These are phyloP conservation scores for Oenanthe melanoleuca DNA, from an alignment of 2,113 vertebrate species.

Conservation along the genomic window DNA sequence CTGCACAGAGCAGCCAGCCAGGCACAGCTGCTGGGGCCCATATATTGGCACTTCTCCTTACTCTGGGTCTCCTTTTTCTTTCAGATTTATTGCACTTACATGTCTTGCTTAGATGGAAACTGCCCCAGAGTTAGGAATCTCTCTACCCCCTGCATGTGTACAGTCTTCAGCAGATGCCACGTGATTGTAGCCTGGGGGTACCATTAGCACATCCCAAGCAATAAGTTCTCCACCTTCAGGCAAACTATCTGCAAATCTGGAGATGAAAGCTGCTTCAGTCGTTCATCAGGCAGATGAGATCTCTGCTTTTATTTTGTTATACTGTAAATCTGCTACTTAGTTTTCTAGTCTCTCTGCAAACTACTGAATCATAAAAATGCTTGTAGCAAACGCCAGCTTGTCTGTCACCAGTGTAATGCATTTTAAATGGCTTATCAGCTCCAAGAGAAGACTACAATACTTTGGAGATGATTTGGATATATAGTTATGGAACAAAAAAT, in stretches of 20 bases:
- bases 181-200: neutral
- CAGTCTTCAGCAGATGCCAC: neutral
- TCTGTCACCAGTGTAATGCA: slow-evolving; percentile 54
- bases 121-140: neutral
- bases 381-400: slow-evolving; percentile 47
- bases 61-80: neutral
- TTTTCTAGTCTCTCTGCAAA: slow-evolving; percentile 40
- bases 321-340: slow-evolving; percentile 56
- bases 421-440: slow-evolving; percentile 60
- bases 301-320: slow-evolving; percentile 61
- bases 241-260: slow-evolving; percentile 34
- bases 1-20: neutral
- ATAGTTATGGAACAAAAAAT: slow-evolving; percentile 39
- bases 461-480: slow-evolving; percentile 18
- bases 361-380: slow-evolving; percentile 57
- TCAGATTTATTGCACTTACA: neutral
- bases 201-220: neutral
- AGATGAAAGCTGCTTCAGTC: slow-evolving; percentile 50
- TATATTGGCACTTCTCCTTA: neutral
- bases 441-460: neutral
- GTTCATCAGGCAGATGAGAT: slow-evolving; percentile 63
- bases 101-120: neutral
- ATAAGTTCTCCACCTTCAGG: slow-evolving; percentile 27
- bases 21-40: neutral
- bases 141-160: neutral